Evolutionary conservation across 2,888 invertebrate genomes (phyloP), one percentile per base, ranked within the genome.

Genomic region (Ennomos fuscantarius): DNA sequence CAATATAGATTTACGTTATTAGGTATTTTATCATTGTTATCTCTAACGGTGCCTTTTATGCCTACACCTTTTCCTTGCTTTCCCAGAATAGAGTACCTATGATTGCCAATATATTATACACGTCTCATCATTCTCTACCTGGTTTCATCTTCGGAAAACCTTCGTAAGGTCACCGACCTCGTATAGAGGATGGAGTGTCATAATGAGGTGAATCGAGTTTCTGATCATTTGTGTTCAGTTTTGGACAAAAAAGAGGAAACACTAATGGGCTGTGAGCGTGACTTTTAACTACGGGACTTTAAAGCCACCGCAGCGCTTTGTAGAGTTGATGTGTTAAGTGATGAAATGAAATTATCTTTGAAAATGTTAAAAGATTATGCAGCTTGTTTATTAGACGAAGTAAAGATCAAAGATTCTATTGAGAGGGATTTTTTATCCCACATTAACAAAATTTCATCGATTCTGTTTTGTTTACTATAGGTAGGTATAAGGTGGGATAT

Each of bases 201-300:
- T 50, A 51, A 56, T 53, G 60, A 59, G 55, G 50, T 51, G 46
- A 55, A 47, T 62, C 51, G 49, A 54, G 54, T 59, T 49, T 55
- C 13, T 44, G 58, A 60, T 60, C 50, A 46, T 60, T 59, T 56
- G 45, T 43, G 56, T 59, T 48, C 48, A 39, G 39, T 48, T 57
- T 36, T 48, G 44, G 35, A 53, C 43, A 48, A 58, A 58, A 58
- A 58, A 60, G 71, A 69, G 62, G 68, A 70, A 66, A 63, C 68
- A 59, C 65, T 73, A 76, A 76, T 76, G 71, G 63, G 56, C 59
- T 71, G 69, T 62, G 69, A 76, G 66, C 69, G 66, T 65, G 66
- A 66, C 64, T 61, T 55, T 33, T 45, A 63, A 53, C 49, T 40
- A 48, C 39, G 59, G 54, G 40, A 33, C 52, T 53, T 64, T 50